Evolutionary conservation across 2,797 vertebrate species (phyloP).

Genomic region (Sandelia bainsii): DNA sequence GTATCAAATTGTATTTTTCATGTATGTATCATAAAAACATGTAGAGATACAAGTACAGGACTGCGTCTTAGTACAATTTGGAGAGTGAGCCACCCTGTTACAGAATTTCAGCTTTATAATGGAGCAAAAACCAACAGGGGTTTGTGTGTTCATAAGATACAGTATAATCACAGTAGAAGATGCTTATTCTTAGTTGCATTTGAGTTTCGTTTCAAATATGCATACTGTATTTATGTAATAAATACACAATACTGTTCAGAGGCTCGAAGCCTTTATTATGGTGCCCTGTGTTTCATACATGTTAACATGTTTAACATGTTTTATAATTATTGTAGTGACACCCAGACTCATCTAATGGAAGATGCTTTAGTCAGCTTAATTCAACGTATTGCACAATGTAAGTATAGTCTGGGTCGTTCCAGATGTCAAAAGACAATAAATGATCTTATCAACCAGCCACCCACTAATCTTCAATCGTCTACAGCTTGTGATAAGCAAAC

Average conservation of each 20-base stretch:
- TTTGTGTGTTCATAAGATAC: no score
- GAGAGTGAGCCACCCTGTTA: no score
- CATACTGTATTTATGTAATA: no score
- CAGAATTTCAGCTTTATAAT: no score
- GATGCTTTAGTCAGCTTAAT: conserved; percentile 3
- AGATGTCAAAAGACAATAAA: conserved; percentile 50
- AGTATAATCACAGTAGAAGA: neutral
- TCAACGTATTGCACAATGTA: conserved; percentile 7
- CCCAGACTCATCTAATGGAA: neutral
- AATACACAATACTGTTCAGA: neutral
- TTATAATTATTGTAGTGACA: conserved; percentile 12
- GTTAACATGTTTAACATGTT: no score
- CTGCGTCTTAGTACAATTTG: no score
- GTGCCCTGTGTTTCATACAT: neutral
- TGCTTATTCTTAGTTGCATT: no score
- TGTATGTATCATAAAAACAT: no score
- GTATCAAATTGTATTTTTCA: no score
- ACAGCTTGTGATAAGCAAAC: neutral
- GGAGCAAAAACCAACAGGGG: no score
- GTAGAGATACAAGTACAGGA: no score
- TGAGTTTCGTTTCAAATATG: no score
- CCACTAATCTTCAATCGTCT: conserved; percentile 34
- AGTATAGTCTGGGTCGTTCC: conserved; percentile 54
- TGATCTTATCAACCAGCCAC: conserved; percentile 58
- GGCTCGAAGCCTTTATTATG: neutral